Conservation (phyloP, 2,797 vertebrate species). For the Sebastolobus alascanus region DNA sequence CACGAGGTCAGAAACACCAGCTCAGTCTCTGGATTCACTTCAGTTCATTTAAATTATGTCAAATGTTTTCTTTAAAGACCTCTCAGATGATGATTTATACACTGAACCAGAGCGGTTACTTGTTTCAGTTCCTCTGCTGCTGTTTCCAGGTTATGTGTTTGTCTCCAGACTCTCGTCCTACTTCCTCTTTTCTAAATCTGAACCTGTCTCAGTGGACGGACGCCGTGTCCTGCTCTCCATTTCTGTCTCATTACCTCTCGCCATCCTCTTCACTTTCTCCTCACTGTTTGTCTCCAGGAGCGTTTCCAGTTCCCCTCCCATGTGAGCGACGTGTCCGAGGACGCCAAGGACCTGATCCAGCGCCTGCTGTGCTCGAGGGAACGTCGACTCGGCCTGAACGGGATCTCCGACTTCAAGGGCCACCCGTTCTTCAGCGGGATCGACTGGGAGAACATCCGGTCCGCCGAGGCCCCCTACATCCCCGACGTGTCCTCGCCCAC, state of each 20-base stretch:
- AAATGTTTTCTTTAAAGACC: too few species aligned
- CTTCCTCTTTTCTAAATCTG: constrained; percentile 71
- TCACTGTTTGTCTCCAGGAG: constrained; percentile 84
- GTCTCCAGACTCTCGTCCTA: constrained; percentile 70
- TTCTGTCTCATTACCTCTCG: not conserved
- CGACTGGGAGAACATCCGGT: constrained; percentile 95
- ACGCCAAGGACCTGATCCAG: constrained; percentile 96
- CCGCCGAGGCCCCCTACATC: constrained; percentile 94
- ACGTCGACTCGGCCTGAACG: constrained; percentile 91
- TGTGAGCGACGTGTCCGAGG: constrained; percentile 92
- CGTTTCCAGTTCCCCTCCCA: constrained; percentile 97
- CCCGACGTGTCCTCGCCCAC: constrained; percentile 98
- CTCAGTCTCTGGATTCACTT: not conserved
- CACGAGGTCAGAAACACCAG: constrained; percentile 87
- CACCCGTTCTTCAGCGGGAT: constrained; percentile 94
- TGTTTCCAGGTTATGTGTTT: constrained; percentile 51
- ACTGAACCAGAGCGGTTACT: not conserved
- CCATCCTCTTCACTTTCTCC: not conserved
- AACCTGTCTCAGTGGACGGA: constrained; percentile 26
- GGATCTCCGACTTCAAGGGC: constrained; percentile 93
- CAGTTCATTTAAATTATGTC: not conserved
- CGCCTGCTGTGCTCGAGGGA: constrained; percentile 94
- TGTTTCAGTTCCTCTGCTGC: not conserved
- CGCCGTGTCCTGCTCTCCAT: constrained; percentile 20
- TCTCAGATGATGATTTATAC: not conserved